These are phyloP conservation scores for Drosophila arizonae DNA, from an alignment of 1,140 invertebrate genomes.

Conservation along the genomic window DNA sequence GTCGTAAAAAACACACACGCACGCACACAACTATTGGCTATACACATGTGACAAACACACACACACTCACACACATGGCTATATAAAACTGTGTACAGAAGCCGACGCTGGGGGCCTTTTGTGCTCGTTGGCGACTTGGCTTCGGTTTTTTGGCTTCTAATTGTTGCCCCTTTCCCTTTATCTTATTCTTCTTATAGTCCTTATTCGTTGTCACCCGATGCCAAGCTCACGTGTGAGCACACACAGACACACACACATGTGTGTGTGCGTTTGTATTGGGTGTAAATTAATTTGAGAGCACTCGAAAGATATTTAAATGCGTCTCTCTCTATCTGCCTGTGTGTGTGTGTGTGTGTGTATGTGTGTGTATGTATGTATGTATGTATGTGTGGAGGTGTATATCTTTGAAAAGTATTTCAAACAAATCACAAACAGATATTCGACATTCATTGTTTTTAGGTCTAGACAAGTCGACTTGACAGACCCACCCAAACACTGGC, in stretches of 20 bases:
- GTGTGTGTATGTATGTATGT: constrained; percentile 1
- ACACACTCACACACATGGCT: constrained; percentile 6
- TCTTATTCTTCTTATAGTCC: constrained; percentile 13
- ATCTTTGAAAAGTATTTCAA: constrained; percentile 71
- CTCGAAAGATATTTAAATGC: constrained; percentile 74
- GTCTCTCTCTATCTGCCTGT: constrained; percentile 9
- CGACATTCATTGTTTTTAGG: constrained; percentile 73
- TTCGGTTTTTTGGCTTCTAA: constrained; percentile 71
- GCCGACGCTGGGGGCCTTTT: constrained; percentile 38
- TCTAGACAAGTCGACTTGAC: constrained; percentile 66
- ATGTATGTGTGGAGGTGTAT: constrained; percentile 1
- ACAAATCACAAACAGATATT: constrained; percentile 81
- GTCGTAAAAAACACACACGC: constrained; percentile 20
- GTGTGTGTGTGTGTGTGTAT: constrained; percentile 3
- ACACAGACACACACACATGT: background rate
- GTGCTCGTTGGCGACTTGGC: constrained; percentile 46
- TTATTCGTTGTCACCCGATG: constrained; percentile 55
- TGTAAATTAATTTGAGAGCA: constrained; percentile 73
- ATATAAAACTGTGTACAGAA: constrained; percentile 17
- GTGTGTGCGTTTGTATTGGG: constrained; percentile 48
- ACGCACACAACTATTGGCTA: constrained; percentile 12
- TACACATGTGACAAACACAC: constrained; percentile 30
- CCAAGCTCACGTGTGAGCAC: constrained; percentile 29
- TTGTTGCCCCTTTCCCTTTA: constrained; percentile 37
- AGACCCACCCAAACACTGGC: constrained; percentile 12